These are phyloP conservation scores for Ceratoteleas bidentatus DNA, from an alignment of 1,140 invertebrate species.

Conservation along the genomic window DNA sequence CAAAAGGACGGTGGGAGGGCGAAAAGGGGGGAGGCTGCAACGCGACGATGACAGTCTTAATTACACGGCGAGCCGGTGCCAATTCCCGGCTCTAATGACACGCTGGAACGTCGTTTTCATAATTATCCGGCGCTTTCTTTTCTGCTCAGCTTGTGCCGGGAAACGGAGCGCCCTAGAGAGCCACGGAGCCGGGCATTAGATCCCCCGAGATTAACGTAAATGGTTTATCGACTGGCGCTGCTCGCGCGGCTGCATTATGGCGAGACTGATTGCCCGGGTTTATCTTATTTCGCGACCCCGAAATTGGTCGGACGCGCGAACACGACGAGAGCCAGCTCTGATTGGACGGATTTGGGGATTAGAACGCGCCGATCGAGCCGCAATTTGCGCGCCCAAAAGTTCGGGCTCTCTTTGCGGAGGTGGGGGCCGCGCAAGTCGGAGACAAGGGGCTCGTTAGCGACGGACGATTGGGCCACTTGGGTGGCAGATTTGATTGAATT, in stretches of 20 bases:
- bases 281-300: slow-evolving; percentile 12
- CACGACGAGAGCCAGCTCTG: not conserved
- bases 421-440: too few species aligned
- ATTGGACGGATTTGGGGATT: not conserved
- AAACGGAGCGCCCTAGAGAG: slow-evolving; percentile 33
- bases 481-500: too few species aligned
- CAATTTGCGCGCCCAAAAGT: too few species aligned
- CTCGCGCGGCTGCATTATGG: slow-evolving; percentile 18
- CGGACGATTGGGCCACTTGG: too few species aligned
- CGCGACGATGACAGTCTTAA: slow-evolving; percentile 42
- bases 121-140: slow-evolving; percentile 46
- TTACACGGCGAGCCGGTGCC: slow-evolving; percentile 22
- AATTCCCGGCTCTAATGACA: slow-evolving; percentile 41
- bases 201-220: slow-evolving; percentile 39
- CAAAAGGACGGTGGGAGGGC: not conserved
- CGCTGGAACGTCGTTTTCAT: slow-evolving; percentile 48
- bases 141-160: slow-evolving; percentile 22
- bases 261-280: slow-evolving; percentile 30
- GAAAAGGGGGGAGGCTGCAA: not conserved
- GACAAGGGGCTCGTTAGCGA: too few species aligned
- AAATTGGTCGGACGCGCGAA: slow-evolving; percentile 21
- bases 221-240: slow-evolving; percentile 41
- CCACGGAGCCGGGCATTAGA: slow-evolving; percentile 26
- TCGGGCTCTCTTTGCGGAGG: too few species aligned
- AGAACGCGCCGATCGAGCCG: too few species aligned